phyloP scores from a whole-genome alignment of 2,888 invertebrate species.

The Operophtera brumata region DNA sequence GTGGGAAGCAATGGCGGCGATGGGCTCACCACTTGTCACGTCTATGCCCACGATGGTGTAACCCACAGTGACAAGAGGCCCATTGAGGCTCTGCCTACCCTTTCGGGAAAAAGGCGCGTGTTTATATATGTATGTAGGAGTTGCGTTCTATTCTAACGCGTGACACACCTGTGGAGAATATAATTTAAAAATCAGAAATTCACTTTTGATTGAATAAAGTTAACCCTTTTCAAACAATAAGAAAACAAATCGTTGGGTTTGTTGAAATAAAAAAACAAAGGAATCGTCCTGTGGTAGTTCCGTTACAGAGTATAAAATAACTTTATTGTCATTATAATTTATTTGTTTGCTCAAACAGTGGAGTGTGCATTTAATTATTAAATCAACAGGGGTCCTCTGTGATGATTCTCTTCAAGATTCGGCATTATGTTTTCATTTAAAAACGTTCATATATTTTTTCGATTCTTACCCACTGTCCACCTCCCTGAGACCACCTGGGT shows the following conservation, averaged over 20 bases:
- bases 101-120: no score
- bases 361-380: conserved; percentile 62
- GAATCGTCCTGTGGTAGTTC: conserved; percentile 34
- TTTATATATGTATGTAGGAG: no score
- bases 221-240: conserved; percentile 34
- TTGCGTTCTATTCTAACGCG: no score
- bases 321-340: conserved; percentile 68
- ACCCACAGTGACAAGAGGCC: no score
- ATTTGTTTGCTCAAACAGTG: conserved; percentile 55
- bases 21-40: no score
- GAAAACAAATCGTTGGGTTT: conserved; percentile 43
- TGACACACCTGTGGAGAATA: no score
- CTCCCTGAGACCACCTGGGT: no score
- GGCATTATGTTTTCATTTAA: neutral
- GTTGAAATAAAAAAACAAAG: conserved; percentile 32
- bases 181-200: neutral
- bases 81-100: no score
- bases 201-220: conserved; percentile 16
- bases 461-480: no score
- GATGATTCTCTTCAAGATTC: neutral
- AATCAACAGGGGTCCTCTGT: conserved; percentile 38
- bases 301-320: conserved; percentile 54
- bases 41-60: no score
- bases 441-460: neutral
- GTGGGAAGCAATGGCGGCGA: no score